These are phyloP conservation scores for Ardeotis arabs DNA, from an alignment of 2,113 vertebrate genomes.

Conservation along the genomic window DNA sequence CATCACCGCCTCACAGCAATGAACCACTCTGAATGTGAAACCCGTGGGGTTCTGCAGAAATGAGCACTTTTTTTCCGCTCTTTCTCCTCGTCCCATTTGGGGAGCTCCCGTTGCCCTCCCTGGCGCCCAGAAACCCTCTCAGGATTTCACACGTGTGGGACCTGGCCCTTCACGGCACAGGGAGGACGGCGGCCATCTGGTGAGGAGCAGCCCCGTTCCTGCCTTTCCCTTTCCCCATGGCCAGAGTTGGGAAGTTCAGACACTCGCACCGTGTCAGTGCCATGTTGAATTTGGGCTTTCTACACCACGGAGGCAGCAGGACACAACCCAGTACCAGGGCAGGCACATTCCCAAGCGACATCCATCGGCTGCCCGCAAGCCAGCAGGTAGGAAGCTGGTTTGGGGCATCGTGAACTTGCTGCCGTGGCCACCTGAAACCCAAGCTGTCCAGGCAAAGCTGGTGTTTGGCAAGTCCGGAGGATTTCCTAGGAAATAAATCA, in stretches of 20 bases:
- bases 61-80: neutral
- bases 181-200: accelerated
- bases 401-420: neutral
- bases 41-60: neutral
- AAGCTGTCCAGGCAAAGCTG: neutral
- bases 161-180: neutral
- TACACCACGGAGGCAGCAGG: neutral
- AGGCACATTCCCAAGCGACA: neutral
- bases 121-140: neutral
- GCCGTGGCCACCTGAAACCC: neutral
- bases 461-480: neutral
- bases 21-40: neutral
- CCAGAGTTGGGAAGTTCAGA: neutral
- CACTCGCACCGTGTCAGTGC: neutral
- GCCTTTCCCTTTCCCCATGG: neutral
- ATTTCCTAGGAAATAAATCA: neutral
- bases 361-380: neutral
- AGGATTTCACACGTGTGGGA: accelerated
- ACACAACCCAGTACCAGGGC: neutral
- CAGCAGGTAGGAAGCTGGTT: neutral
- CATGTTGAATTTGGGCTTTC: neutral
- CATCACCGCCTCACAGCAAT: neutral
- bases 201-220: neutral
- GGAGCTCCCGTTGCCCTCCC: neutral
- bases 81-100: neutral